phyloP scores from a whole-genome alignment of 2,888 invertebrate species.

The Mechanitis messenoides region DNA sequence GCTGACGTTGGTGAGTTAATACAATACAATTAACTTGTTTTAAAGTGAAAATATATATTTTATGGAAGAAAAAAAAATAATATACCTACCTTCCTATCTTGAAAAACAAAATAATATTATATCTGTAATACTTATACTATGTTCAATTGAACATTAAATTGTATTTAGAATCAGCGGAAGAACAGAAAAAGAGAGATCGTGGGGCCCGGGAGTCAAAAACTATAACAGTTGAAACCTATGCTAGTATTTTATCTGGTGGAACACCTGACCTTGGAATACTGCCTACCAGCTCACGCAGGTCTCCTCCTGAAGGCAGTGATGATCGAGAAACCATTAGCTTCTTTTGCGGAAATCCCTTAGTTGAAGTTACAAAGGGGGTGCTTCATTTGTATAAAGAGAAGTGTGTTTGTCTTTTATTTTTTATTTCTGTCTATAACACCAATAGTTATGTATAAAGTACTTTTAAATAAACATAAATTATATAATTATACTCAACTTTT shows the following conservation, averaged over 20 bases:
- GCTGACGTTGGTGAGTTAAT: conserved; percentile 52
- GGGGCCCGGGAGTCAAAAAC: conserved; percentile 82
- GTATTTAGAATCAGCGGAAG: conserved; percentile 53
- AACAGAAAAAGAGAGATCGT: conserved; percentile 75
- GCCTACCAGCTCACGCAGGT: conserved; percentile 79
- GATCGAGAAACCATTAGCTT: conserved; percentile 81
- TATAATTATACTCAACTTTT: too few species aligned
- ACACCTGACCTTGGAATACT: conserved; percentile 73
- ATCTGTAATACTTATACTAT: not conserved
- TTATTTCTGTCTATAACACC: too few species aligned
- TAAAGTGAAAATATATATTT: not conserved
- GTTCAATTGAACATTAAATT: not conserved
- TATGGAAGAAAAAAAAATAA: not conserved
- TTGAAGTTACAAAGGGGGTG: conserved; percentile 97
- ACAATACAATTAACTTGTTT: not conserved
- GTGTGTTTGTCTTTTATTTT: conserved; percentile 62
- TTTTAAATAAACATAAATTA: too few species aligned
- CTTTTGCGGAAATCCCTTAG: conserved; percentile 97
- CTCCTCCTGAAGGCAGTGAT: conserved; percentile 60
- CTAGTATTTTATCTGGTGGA: conserved; percentile 77
- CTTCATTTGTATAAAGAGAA: conserved; percentile 98
- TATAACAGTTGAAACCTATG: conserved; percentile 88
- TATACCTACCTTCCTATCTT: not conserved
- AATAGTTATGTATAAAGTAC: too few species aligned
- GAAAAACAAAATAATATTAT: not conserved